Evolutionary conservation across 2,797 vertebrate genomes (phyloP).

Genomic region (Melanotaenia trifasciata): DNA sequence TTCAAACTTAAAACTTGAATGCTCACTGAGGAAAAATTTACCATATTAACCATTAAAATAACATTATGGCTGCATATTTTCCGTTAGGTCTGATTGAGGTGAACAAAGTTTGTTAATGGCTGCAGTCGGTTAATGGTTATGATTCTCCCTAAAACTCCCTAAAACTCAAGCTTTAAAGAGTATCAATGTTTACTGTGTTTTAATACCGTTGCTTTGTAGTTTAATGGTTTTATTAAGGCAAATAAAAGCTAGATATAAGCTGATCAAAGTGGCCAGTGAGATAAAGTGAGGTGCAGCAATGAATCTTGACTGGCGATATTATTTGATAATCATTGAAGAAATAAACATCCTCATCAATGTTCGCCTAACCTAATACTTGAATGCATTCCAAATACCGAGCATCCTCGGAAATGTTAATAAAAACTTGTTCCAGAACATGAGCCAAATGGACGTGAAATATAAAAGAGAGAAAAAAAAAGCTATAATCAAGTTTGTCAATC

Average conservation of each 20-base stretch:
- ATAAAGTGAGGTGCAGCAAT: background rate
- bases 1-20: slow-evolving; percentile 39
- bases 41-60: slow-evolving; percentile 52
- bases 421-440: background rate
- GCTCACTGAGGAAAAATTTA: slow-evolving; percentile 33
- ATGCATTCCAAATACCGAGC: background rate
- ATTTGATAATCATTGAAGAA: background rate
- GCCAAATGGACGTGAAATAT: background rate
- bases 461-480: background rate
- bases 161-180: background rate
- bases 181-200: background rate
- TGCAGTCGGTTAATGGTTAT: slow-evolving; percentile 34
- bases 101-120: slow-evolving; percentile 31
- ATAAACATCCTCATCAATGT: background rate
- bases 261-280: background rate
- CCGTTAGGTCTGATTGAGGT: slow-evolving; percentile 25
- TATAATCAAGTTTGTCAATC: background rate
- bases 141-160: slow-evolving; percentile 36
- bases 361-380: background rate
- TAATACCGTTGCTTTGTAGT: background rate
- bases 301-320: background rate
- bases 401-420: background rate
- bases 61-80: slow-evolving; percentile 53
- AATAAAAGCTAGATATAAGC: background rate
- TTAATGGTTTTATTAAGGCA: too few species aligned